Percentiles rank a stretch among this genome's conserved stretches.
Evolutionary conservation across 2,113 vertebrate species (phyloP).

Genomic region (Arizona elegans): DNA sequence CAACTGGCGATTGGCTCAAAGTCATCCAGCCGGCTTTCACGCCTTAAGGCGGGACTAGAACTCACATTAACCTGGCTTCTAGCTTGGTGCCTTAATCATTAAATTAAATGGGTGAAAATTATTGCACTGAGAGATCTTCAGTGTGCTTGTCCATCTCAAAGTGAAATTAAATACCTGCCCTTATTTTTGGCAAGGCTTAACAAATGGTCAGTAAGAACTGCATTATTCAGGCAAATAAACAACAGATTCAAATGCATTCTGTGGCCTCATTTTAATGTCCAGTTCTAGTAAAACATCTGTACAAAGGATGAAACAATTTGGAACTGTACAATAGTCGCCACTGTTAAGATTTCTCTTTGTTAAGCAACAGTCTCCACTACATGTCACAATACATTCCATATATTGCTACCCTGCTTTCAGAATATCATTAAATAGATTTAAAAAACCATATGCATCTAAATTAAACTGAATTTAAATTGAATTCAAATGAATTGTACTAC

Average conservation of each 20-base stretch:
- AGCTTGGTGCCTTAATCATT: not conserved
- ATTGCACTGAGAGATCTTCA: not conserved
- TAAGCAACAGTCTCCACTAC: not conserved
- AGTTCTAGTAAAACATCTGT: not conserved
- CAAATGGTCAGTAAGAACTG: not conserved
- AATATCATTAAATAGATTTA: not conserved
- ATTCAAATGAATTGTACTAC: not conserved
- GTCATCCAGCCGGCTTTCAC: no score
- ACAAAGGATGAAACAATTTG: not conserved
- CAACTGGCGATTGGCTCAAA: no score
- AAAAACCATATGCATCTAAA: not conserved
- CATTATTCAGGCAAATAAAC: not conserved
- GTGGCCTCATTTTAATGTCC: not conserved
- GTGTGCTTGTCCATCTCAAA: not conserved
- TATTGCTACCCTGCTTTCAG: not conserved
- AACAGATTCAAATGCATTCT: not conserved
- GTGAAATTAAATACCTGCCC: not conserved
- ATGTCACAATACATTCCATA: not conserved
- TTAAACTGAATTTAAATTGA: rapidly evolving
- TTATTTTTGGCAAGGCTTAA: not conserved
- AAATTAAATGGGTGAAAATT: not conserved
- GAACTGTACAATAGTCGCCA: not conserved
- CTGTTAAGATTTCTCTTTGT: not conserved
- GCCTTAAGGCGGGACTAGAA: not conserved
- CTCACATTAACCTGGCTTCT: not conserved